Conservation (phyloP, 2,113 vertebrate species). For the Danionella cerebrum region DNA sequence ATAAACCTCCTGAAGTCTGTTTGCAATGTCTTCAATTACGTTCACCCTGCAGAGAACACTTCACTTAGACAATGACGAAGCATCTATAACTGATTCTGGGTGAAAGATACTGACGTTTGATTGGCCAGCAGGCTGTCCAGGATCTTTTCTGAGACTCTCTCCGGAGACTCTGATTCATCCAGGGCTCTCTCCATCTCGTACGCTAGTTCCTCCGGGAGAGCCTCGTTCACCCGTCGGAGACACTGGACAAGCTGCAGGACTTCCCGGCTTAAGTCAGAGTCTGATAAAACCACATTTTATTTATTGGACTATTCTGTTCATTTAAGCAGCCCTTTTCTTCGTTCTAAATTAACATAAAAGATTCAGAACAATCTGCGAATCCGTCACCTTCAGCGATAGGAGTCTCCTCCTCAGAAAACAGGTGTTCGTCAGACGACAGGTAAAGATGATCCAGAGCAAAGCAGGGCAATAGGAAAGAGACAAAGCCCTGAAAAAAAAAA, state of each 20-base stretch:
- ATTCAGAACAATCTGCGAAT: too few species aligned
- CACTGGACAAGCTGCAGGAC: conserved; percentile 85
- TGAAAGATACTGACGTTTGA: conserved; percentile 68
- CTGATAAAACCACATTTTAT: too few species aligned
- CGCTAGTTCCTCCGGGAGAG: conserved; percentile 76
- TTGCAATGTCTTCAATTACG: conserved; percentile 79
- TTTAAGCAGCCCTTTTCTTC: too few species aligned
- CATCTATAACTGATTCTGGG: too few species aligned
- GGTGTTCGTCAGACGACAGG: conserved; percentile 76
- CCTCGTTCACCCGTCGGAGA: conserved; percentile 77
- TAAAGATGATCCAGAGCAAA: conserved; percentile 88
- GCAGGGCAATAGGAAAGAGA: conserved; percentile 86
- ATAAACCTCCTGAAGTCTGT: conserved; percentile 82
- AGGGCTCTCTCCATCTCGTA: conserved; percentile 86
- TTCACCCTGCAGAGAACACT: conserved; percentile 61
- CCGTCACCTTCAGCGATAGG: conserved; percentile 76
- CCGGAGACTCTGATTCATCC: conserved; percentile 79
- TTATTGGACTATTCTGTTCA: too few species aligned
- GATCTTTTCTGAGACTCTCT: conserved; percentile 80
- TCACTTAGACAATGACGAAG: too few species aligned
- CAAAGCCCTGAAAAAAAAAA: conserved; percentile 65
- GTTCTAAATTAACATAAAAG: too few species aligned
- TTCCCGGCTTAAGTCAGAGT: conserved; percentile 76
- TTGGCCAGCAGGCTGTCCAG: conserved; percentile 82
- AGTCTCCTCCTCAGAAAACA: conserved; percentile 79